Evolutionary conservation across 2,113 vertebrate species (phyloP), one percentile per base, ranked within the genome.

Genomic region (Mus pahari): DNA sequence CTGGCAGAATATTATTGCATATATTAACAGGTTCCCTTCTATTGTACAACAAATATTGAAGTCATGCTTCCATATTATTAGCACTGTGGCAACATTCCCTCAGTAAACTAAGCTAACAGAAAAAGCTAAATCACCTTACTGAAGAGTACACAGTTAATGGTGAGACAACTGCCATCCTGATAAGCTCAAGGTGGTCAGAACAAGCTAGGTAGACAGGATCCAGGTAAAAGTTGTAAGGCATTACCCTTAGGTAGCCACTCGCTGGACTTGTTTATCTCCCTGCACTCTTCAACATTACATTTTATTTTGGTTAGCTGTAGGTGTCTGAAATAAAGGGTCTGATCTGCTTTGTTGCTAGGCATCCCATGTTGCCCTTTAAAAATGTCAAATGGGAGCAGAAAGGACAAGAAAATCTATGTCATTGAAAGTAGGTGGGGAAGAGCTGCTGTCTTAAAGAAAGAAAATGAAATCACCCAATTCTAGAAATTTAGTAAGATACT

Each of bases 301-400:
- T 84, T 92, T 45, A 70, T 90, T 96, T 83, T 24, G 64, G 33
- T 64, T 84, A 96, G 68, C 3, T 94, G 50, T n/a, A 55, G 7
- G 36, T 92, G 3, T 92, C 75, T 88, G 33, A 90, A 93, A 58
- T 77, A 5, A 94, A 93, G 73, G 11, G 3, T 31, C 53, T 91
- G 12, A 31, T 66, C 10, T 93, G 50, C 81, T 93, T 81, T 77
- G 4, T 55, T 86, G n/a, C 19, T 93, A 93, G 24, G 19, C 48
- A 96, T 90, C 75, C 26, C 7, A 45, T 74, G 28, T 53, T 97
- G 64, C 16, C 31, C 71, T 95, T 92, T 95, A 60, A 96, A 89
- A 92, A 74, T 92, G 50, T 75, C 71, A 92, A 96, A 84, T 87
- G 58, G 10, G 42, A 90, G 9, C 22, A 36, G 2, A 36, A 91